Evolutionary conservation across 2,113 vertebrate species (phyloP).

Genomic region (Phylloscopus trochilus): DNA sequence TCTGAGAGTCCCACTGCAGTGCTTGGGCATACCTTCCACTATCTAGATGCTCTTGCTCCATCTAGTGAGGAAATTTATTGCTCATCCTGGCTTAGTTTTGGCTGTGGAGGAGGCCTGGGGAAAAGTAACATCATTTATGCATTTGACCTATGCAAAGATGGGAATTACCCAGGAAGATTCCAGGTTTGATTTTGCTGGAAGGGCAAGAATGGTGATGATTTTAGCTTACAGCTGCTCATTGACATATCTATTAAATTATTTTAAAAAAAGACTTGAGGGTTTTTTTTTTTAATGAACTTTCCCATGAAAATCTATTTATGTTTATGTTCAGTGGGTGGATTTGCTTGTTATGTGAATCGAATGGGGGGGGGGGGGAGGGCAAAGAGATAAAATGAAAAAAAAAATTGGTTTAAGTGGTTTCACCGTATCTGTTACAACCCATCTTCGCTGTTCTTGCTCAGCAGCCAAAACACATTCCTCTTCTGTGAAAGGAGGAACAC

Average conservation of each 20-base stretch:
- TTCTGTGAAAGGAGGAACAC: not conserved
- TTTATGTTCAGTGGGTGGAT: conserved; percentile 42
- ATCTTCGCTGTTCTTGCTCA: conserved; percentile 27
- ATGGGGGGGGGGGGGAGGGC: not conserved
- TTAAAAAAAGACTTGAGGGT: not conserved
- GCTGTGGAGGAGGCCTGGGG: not conserved
- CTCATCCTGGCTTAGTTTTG: not conserved
- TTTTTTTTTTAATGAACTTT: conserved; percentile 40
- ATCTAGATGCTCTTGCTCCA: not conserved
- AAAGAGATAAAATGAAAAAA: not conserved
- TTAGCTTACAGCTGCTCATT: conserved; percentile 3
- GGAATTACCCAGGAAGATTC: conserved; percentile 1
- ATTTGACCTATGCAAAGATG: conserved; percentile 1
- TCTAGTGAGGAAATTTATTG: conserved; percentile 18
- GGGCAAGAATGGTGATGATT: not conserved
- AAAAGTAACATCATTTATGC: not conserved
- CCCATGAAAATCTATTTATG: conserved; percentile 35
- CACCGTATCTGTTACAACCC: conserved; percentile 17
- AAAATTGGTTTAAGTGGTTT: conserved; percentile 24
- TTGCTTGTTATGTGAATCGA: conserved; percentile 22
- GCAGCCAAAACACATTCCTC: conserved; percentile 49
- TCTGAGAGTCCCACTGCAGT: not conserved
- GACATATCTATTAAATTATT: not conserved
- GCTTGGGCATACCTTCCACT: not conserved
- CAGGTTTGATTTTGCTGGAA: not conserved